Evolutionary conservation across 2,113 vertebrate species (phyloP), one percentile per base, ranked within the genome.

Genomic region (Setophaga kirtlandii): DNA sequence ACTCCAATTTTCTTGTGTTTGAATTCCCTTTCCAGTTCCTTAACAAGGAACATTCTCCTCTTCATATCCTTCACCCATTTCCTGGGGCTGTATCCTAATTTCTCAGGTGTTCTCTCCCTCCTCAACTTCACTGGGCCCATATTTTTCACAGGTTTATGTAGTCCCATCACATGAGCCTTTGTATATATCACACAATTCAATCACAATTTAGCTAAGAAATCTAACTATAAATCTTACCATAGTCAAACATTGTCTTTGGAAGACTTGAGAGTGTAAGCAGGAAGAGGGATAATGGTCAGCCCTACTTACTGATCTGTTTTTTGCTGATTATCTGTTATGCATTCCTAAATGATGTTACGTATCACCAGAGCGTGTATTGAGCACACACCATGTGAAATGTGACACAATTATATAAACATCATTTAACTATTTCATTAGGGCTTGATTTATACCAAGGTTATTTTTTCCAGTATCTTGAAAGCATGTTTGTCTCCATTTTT

Each of bases 121-220:
- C 37, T 78, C 52, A 71, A 2, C 10, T 60, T 59, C 75, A 60
- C 16, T 21, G 17, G 31, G 4, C 9, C 31, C 10, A 2, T 46
- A 44, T 77, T 90, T 95, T 85, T 76, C 58, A 46, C 14, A 62
- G 53, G 12, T 8, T 88, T 46, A 52, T 60, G 49, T 24, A 76
- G 41, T 59, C 33, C 53, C 7, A 13, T 21, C 17, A 21, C 31
- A 12, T 8, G 15, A 0, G 0, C 27, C 24, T 82, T 64, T 33
- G 5, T 60, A 19, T 21, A 9, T 42, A 46, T 30, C 28, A 22
- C 27, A 79, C 5, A 20, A 4, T 25, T 52, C 55, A 82, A 71
- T 15, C n/a, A 65, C 20, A 77, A 35, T 69, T 83, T 73, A 59
- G 25, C 41, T 62, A 35, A 2, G 2, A 83, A 94, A 83, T 24